phyloP scores from a whole-genome alignment of 2,888 invertebrate species.

The Lathronympha strigana region DNA sequence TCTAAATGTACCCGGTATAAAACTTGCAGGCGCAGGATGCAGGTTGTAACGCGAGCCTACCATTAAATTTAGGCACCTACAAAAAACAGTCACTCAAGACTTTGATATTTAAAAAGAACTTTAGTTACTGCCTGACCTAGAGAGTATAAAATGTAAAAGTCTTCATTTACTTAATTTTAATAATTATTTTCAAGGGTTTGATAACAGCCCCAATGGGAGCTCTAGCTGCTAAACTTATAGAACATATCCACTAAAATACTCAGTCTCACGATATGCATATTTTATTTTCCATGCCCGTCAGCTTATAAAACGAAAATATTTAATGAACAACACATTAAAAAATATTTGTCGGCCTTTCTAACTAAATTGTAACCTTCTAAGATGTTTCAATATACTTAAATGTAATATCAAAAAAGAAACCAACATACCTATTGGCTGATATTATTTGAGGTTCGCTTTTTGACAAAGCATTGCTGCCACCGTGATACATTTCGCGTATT shows the following conservation, averaged over 20 bases:
- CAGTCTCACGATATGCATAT: conserved; percentile 52
- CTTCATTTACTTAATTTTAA: conserved; percentile 18
- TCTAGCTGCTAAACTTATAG: conserved; percentile 44
- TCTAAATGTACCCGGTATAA: too few species aligned
- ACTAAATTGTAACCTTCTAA: too few species aligned
- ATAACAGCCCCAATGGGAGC: conserved; percentile 23
- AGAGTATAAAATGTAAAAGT: conserved; percentile 23
- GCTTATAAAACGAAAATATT: too few species aligned
- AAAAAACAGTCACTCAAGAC: background rate
- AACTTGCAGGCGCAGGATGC: background rate
- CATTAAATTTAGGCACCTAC: background rate
- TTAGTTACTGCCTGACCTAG: conserved; percentile 1
- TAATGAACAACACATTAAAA: too few species aligned
- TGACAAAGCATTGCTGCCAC: background rate
- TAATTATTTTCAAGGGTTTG: conserved; percentile 5
- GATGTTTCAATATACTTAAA: too few species aligned
- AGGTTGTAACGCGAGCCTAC: background rate
- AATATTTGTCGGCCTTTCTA: too few species aligned
- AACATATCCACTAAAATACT: conserved; percentile 49
- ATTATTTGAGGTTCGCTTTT: too few species aligned
- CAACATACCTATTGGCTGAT: too few species aligned
- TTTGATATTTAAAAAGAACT: background rate
- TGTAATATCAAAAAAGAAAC: too few species aligned
- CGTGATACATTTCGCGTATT: too few species aligned
- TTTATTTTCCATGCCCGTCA: conserved; percentile 15